Percentiles rank a stretch among this genome's conserved stretches.
These are phyloP conservation scores for Lepus americanus DNA, from an alignment of 2,113 vertebrate genomes.

Conservation along the genomic window DNA sequence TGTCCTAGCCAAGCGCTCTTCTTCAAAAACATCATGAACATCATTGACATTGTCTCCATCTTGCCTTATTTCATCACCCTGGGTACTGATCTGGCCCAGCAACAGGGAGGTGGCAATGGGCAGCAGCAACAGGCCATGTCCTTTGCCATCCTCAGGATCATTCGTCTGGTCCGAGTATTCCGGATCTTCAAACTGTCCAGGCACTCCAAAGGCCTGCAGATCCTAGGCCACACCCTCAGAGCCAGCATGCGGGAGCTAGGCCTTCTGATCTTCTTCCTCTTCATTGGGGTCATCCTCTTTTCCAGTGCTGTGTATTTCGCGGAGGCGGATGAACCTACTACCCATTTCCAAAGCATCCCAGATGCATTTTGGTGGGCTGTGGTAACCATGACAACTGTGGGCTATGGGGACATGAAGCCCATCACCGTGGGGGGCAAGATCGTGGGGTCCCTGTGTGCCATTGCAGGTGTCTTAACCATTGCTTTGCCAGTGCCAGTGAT, in stretches of 20 bases:
- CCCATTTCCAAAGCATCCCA: conserved; percentile 99
- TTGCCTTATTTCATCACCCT: conserved; percentile 99
- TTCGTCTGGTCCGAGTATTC: conserved; percentile 97
- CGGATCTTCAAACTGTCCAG: conserved; percentile 99
- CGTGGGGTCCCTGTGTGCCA: conserved; percentile 98
- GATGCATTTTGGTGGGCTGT: conserved; percentile 99
- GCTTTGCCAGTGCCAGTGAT: conserved; percentile 99
- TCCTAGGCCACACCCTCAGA: conserved; percentile 97
- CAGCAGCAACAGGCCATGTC: conserved; percentile 98
- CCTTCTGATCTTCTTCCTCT: conserved; percentile 98
- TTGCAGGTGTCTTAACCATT: conserved; percentile 98
- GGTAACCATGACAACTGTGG: conserved; percentile 99
- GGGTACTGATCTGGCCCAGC: conserved; percentile 97
- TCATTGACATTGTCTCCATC: conserved; percentile 99
- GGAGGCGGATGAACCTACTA: conserved; percentile 96
- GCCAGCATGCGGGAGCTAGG: conserved; percentile 99
- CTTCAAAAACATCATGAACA: conserved; percentile 99
- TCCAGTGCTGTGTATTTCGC: conserved; percentile 99
- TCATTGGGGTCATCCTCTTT: conserved; percentile 99
- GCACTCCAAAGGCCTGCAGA: conserved; percentile 99
- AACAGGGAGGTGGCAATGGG: conserved; percentile 89
- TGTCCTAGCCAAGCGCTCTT: conserved; percentile 96
- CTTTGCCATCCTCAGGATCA: conserved; percentile 98
- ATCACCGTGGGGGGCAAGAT: conserved; percentile 99
- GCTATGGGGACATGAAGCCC: conserved; percentile 99